Percentiles rank a stretch among this genome's conserved stretches.
Evolutionary conservation across 2,113 vertebrate species (phyloP).

Genomic region (Pimephales promelas): DNA sequence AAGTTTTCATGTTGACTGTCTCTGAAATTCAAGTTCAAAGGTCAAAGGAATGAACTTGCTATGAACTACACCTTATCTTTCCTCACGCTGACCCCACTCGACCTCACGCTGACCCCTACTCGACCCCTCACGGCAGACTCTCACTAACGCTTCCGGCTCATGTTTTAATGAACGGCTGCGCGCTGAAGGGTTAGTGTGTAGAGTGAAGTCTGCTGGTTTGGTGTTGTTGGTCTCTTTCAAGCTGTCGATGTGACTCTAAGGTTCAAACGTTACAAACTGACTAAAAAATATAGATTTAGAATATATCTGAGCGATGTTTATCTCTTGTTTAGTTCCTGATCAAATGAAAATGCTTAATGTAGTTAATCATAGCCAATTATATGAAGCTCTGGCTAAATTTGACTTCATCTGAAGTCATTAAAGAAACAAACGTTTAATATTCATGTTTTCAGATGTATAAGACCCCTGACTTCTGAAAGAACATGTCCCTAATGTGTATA

Average conservation of each 20-base stretch:
- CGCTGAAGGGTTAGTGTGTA: neutral
- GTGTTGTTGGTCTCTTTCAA: neutral
- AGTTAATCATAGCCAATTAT: neutral
- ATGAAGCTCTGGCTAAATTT: neutral
- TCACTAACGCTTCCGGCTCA: neutral
- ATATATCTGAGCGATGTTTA: no score
- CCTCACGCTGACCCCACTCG: neutral
- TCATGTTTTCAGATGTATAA: neutral
- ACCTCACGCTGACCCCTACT: neutral
- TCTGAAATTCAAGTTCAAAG: neutral
- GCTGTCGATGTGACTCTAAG: neutral
- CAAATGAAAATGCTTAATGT: neutral
- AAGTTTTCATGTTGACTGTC: no score
- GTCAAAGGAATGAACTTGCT: neutral
- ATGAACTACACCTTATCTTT: neutral
- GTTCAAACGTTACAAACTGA: no score
- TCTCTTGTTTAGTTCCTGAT: neutral
- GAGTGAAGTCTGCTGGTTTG: no score
- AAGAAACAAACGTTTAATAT: neutral
- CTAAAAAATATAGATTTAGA: no score
- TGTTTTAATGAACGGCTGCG: neutral
- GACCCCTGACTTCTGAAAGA: neutral
- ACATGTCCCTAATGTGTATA: conserved; percentile 41
- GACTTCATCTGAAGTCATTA: neutral
- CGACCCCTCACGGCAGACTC: no score